phyloP scores from a whole-genome alignment of 2,797 vertebrate species.

The Cyclura pinguis region DNA sequence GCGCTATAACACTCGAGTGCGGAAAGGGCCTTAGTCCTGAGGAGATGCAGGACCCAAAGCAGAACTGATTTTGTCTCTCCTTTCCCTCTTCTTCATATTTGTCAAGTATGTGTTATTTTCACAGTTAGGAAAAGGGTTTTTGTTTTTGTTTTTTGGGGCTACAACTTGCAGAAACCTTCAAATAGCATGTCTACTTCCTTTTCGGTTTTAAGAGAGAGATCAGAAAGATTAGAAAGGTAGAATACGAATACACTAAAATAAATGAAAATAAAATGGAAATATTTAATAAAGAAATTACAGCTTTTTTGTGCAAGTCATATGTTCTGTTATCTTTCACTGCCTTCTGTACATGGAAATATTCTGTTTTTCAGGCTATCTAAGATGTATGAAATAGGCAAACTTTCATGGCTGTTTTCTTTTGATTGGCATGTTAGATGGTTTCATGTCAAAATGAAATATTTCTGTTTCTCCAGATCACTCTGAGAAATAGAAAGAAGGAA shows the following conservation, averaged over 20 bases:
- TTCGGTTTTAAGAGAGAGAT: not conserved
- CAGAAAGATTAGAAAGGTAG: not conserved
- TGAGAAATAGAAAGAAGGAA: slow-evolving; percentile 24
- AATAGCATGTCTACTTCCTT: not conserved
- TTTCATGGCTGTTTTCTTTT: slow-evolving; percentile 5
- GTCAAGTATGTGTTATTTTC: not conserved
- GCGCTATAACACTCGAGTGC: no score
- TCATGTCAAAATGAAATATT: slow-evolving; percentile 34
- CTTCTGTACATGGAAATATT: not conserved
- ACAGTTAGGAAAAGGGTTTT: not conserved
- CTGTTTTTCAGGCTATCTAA: not conserved
- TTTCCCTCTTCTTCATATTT: not conserved
- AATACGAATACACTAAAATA: not conserved
- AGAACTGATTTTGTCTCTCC: not conserved
- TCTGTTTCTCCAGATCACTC: slow-evolving; percentile 26
- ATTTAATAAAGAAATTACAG: not conserved
- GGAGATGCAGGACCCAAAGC: not conserved
- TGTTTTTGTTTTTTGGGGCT: no score
- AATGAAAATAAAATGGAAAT: not conserved
- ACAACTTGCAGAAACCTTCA: no score
- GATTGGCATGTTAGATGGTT: slow-evolving; percentile 26
- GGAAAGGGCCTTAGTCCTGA: no score
- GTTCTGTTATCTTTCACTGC: not conserved
- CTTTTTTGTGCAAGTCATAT: not conserved
- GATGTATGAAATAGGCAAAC: not conserved